Evolutionary conservation across 2,888 invertebrate genomes (phyloP).

Genomic region (Chrysina gloriosa): DNA sequence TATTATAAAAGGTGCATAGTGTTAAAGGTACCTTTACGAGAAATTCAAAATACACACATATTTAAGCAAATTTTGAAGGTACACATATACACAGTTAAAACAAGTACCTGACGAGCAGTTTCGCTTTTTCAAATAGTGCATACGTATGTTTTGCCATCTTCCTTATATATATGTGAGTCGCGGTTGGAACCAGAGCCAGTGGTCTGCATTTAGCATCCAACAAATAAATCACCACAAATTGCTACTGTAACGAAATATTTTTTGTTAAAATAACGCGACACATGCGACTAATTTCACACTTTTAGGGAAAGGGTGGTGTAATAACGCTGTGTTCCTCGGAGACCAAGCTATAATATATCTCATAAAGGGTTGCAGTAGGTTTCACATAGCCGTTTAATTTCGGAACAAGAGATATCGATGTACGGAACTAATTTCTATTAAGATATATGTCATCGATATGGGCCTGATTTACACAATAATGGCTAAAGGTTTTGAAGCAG

Average conservation of each 20-base stretch:
- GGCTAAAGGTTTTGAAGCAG: not conserved
- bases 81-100: no score
- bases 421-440: conserved; percentile 30
- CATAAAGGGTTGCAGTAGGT: conserved; percentile 28
- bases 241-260: conserved; percentile 34
- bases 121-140: no score
- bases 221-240: conserved; percentile 24
- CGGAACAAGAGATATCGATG: conserved; percentile 11
- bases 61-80: no score
- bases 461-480: conserved; percentile 11
- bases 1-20: no score
- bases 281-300: conserved; percentile 37
- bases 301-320: conserved; percentile 35
- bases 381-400: conserved; percentile 20
- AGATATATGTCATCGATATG: conserved; percentile 9
- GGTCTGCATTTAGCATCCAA: no score
- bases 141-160: no score
- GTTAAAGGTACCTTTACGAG: no score
- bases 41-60: no score
- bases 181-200: no score
- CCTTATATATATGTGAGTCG: no score
- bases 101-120: no score
- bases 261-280: conserved; percentile 24
- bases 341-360: conserved; percentile 17
- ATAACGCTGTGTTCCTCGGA: conserved; percentile 32